Percentiles rank a stretch among this genome's conserved stretches.
These are phyloP conservation scores for Speoplatyrhinus poulsoni DNA, from an alignment of 2,113 vertebrate species.

Conservation along the genomic window DNA sequence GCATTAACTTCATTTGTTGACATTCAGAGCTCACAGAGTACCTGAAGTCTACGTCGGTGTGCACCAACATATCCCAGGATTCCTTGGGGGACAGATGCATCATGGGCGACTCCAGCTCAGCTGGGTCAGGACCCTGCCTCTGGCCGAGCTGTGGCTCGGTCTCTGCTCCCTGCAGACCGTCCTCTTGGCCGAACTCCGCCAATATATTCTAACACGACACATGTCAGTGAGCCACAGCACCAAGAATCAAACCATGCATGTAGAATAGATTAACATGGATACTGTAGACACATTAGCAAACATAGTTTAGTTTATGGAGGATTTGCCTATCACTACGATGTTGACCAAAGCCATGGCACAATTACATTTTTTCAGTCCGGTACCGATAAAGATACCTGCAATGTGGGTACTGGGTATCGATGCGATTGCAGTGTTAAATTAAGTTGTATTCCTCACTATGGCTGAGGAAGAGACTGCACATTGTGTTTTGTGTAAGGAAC, in stretches of 20 bases:
- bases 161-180: constrained; percentile 21
- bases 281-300: no score
- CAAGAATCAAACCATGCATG: neutral
- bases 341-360: no score
- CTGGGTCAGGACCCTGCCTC: constrained; percentile 73
- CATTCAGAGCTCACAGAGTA: constrained; percentile 40
- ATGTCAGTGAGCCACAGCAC: neutral
- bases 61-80: constrained; percentile 81
- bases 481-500: no score
- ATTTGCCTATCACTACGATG: no score
- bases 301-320: no score
- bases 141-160: neutral
- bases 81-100: constrained; percentile 77
- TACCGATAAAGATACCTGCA: no score
- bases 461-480: no score
- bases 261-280: no score
- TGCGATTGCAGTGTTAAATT: no score
- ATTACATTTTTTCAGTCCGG: no score
- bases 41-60: constrained; percentile 92
- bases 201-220: constrained; percentile 52
- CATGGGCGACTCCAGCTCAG: constrained; percentile 82
- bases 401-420: no score
- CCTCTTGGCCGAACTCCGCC: constrained; percentile 35
- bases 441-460: no score
- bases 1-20: neutral